Evolutionary conservation across 2,797 vertebrate genomes (phyloP).

Genomic region (Miichthys miiuy): DNA sequence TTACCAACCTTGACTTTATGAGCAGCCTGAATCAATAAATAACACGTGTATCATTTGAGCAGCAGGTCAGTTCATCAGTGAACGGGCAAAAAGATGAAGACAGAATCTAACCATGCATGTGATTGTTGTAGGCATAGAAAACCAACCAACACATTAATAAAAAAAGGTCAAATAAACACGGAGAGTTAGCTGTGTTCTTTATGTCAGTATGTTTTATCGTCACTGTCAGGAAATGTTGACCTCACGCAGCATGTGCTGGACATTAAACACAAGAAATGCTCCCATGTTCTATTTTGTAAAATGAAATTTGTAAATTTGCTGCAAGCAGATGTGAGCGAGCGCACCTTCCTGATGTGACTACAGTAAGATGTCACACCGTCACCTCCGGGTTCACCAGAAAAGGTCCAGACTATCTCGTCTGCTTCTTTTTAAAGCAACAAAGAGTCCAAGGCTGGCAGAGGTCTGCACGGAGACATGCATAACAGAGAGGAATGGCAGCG

Average conservation of each 20-base stretch:
- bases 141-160: conserved; percentile 58
- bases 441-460: conserved; percentile 13
- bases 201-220: conserved; percentile 45
- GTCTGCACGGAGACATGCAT: conserved; percentile 50
- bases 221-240: conserved; percentile 48
- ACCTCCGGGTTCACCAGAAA: conserved; percentile 11
- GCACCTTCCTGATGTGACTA: not conserved
- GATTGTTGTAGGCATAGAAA: conserved; percentile 64
- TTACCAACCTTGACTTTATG: conserved; percentile 18
- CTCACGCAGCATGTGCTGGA: conserved; percentile 26
- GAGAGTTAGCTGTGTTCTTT: conserved; percentile 62
- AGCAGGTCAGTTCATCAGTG: conserved; percentile 26
- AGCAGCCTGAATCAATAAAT: conserved; percentile 6
- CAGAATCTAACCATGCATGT: conserved; percentile 63
- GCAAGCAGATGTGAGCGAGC: conserved; percentile 1
- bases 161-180: conserved; percentile 59
- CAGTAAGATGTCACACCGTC: conserved; percentile 4
- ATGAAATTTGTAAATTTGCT: not conserved
- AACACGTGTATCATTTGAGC: conserved; percentile 13
- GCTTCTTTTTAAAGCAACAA: conserved; percentile 25
- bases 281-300: not conserved
- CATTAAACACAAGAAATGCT: not conserved
- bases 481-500: conserved; percentile 26
- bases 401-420: conserved; percentile 10
- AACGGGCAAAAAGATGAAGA: conserved; percentile 10